Base-by-base conservation (phyloP, 2,797 vertebrate species). In the Pangasius macronema region DNA sequence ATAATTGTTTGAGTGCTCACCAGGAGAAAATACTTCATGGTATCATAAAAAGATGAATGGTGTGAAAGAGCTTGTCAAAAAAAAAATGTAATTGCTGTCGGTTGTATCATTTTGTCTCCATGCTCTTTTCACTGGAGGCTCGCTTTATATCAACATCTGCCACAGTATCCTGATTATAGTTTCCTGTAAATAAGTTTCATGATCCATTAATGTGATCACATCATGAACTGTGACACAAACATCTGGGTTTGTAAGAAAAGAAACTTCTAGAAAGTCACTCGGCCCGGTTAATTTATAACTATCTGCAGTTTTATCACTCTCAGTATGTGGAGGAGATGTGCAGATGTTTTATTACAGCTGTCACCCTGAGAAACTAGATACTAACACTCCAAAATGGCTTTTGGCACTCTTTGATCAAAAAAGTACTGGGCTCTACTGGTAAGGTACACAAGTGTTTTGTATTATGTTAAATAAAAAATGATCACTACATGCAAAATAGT, bases 91-190 rank as follows among this genome's bases (percentile, higher is more conserved):
- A 55, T 3, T 20, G 30, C 51, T 42, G 53, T 59, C 53, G 1
- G 22, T 57, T 36, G 11, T n/a, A 59, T 57, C 20, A n/a, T 27
- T 73, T 57, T 3, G 5, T 59, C 51, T 57, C 13, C 20, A 24
- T 51, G 39, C 24, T 83, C n/a, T 67, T 68, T 51, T 5, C 42
- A 67, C n/a, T 51, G 63, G 33, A 57, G 46, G 36, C 51, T 84
- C 33, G 24, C 49, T 57, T 84, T 51, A 51, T 83, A 49, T 82
- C 81, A 51, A 49, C 81, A 83, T 83, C 63, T 83, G 63, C 63
- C 63, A 53, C 30, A 68, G 46, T 27, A 22, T 53, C 13, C 63
- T 83, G n/a, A 83, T 68, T 42, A 53, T 53, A 68, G 63, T 68
- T 7, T 67, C 53, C 42, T 36, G 63, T 68, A 83, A 51, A 22